Base-by-base conservation (phyloP, 2,888 invertebrate genomes). In the Thecophora atra region DNA sequence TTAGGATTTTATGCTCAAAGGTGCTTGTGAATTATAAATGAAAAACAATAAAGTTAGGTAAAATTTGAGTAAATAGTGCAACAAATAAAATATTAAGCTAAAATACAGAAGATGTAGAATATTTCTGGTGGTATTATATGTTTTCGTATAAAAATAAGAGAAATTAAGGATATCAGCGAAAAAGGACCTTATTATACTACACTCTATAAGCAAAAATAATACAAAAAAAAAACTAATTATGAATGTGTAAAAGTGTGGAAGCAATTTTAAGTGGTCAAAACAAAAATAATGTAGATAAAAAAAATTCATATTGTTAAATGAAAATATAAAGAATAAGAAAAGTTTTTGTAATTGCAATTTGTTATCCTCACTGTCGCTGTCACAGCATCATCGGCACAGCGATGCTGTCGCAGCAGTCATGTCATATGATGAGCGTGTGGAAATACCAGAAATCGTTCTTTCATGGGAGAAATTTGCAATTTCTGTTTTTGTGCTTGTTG, bases 391-490 rank as follows among this genome's bases (percentile, higher is more conserved):
- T 52, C 58, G 37, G 71, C 65, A 66, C 67, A 66, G 72, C 72
- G 75, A 54, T 74, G 70, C 73, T 66, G 60, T n/a, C 64, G 71
- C 65, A 63, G 72, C 71, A 66, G 76, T n/a, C n/a, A n/a, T n/a
- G n/a, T n/a, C n/a, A n/a, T n/a, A n/a, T n/a, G 37, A 37, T 37
- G 37, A 37, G 60, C 44, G n/a, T 13, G 19, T 47, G n/a, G 30
- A 69, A 69, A 19, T 60, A 51, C 6, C 62, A 62, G 37, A 70
- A 63, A 47, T 21, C 47, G 44, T 24, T 42, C 24, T 64, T 42
- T 47, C 73, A 70, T 75, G 71, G 75, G 72, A 77, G 74, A 76
- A 74, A 74, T 75, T 70, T 74, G 70, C 8, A 21, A 62, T 65
- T 75, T 75, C 75, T 76, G 72, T 70, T 76, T 56, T 64, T 75